Conservation (phyloP, 2,888 invertebrate species). For the Agonopterix subpropinquella region DNA sequence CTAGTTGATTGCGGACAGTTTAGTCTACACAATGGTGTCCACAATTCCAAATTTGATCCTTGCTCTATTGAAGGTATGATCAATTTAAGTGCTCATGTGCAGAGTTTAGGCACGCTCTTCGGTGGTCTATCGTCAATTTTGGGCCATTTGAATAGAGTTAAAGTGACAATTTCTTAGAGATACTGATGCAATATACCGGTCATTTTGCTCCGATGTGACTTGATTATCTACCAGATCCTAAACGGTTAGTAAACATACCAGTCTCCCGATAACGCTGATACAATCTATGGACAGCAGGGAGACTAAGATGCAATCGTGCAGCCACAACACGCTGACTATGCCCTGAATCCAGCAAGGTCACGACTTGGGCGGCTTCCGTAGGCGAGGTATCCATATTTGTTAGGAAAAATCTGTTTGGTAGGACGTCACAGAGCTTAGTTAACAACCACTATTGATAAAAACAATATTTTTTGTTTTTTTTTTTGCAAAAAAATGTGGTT, state of each 20-base stretch:
- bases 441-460: no score
- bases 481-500: no score
- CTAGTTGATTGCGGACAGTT: no score
- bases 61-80: background rate
- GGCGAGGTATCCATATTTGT: background rate
- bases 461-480: no score
- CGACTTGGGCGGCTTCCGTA: no score
- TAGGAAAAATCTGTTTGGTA: background rate
- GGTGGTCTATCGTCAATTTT: background rate
- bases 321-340: background rate
- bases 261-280: background rate
- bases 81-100: background rate
- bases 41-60: no score
- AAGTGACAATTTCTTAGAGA: background rate
- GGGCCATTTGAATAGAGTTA: background rate
- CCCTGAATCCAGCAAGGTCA: background rate
- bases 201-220: background rate
- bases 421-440: no score
- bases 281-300: background rate
- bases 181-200: background rate
- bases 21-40: no score
- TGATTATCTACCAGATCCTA: background rate
- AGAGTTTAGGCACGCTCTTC: background rate
- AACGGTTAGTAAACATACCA: background rate
- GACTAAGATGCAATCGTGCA: constrained; percentile 1